A percentile compares a stretch with the other conserved stretches of the same genome.
Conservation (phyloP, 2,888 invertebrate species). For the Caenorhabditis japonica region DNA sequence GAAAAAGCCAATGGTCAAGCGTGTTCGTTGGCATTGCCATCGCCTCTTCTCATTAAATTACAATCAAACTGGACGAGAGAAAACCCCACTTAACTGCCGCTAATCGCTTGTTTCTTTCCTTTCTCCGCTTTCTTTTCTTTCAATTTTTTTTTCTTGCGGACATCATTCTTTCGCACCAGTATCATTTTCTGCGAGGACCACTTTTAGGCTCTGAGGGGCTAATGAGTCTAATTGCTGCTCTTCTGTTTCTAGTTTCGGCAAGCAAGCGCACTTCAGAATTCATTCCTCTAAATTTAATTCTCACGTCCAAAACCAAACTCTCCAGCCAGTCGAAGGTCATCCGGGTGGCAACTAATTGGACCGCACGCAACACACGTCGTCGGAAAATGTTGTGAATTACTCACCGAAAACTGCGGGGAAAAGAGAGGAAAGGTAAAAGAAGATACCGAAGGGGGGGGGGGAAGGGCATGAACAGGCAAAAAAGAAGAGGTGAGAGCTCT, state of each 20-base stretch:
- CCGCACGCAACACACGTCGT: background rate
- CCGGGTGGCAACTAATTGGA: constrained; percentile 22
- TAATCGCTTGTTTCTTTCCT: constrained; percentile 22
- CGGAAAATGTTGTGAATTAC: constrained; percentile 35
- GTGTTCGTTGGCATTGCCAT: background rate
- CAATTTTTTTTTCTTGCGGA: constrained; percentile 3
- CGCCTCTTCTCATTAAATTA: constrained; percentile 29
- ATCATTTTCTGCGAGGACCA: constrained; percentile 36
- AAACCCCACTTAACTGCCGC: constrained; percentile 34
- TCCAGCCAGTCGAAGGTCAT: constrained; percentile 34
- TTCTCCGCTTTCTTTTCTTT: background rate
- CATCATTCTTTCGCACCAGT: constrained; percentile 52
- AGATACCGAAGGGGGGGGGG: too few relatives aligned
- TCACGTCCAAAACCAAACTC: constrained; percentile 3
- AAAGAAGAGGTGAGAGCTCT: constrained; percentile 15
- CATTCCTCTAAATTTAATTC: constrained; percentile 15
- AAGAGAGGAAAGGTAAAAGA: too few relatives aligned
- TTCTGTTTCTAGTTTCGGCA: constrained; percentile 1
- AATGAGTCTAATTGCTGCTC: constrained; percentile 24
- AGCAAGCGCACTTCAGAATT: constrained; percentile 43
- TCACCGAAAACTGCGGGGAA: constrained; percentile 22
- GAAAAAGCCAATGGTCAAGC: constrained; percentile 24
- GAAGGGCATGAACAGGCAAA: constrained; percentile 13
- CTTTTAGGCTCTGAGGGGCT: background rate
- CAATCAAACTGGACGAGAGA: constrained; percentile 39